Evolutionary conservation across 2,888 invertebrate species (phyloP).

Genomic region (Lapara coniferarum): DNA sequence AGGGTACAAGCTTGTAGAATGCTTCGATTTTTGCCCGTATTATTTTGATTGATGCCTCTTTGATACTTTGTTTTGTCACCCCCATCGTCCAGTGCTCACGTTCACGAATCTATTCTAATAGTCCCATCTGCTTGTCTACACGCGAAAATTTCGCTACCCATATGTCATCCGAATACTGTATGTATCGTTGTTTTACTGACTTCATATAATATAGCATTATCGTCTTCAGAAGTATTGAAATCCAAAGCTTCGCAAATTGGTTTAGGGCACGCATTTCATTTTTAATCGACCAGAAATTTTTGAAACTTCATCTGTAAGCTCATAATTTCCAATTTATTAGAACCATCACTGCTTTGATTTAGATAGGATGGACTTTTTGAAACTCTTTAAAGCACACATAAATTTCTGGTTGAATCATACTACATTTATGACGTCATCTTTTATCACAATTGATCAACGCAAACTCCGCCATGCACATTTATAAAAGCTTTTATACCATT

Average conservation of each 20-base stretch:
- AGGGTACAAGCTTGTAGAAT: slow-evolving; percentile 81
- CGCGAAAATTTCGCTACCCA: slow-evolving; percentile 7
- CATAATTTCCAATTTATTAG: neutral
- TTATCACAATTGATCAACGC: neutral
- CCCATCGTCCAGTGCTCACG: slow-evolving; percentile 13
- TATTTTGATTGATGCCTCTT: slow-evolving; percentile 64
- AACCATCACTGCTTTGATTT: neutral
- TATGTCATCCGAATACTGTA: slow-evolving; percentile 14
- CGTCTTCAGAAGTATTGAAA: neutral
- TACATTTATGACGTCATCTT: neutral
- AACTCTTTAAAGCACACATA: neutral
- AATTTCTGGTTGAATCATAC: neutral
- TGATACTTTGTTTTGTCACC: slow-evolving; percentile 44
- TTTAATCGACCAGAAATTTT: slow-evolving; percentile 2
- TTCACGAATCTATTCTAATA: slow-evolving; percentile 25
- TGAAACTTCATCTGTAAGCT: neutral
- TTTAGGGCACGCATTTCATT: neutral
- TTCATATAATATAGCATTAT: neutral
- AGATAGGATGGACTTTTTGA: neutral
- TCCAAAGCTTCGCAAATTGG: slow-evolving; percentile 8
- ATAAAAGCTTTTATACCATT: slow-evolving; percentile 17
- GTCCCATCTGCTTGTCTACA: slow-evolving; percentile 14
- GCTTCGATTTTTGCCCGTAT: slow-evolving; percentile 71
- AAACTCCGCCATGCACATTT: slow-evolving; percentile 6
- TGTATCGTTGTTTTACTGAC: slow-evolving; percentile 19